Conservation (phyloP, 2,113 vertebrate genomes). For the Sapayoa aenigma region DNA sequence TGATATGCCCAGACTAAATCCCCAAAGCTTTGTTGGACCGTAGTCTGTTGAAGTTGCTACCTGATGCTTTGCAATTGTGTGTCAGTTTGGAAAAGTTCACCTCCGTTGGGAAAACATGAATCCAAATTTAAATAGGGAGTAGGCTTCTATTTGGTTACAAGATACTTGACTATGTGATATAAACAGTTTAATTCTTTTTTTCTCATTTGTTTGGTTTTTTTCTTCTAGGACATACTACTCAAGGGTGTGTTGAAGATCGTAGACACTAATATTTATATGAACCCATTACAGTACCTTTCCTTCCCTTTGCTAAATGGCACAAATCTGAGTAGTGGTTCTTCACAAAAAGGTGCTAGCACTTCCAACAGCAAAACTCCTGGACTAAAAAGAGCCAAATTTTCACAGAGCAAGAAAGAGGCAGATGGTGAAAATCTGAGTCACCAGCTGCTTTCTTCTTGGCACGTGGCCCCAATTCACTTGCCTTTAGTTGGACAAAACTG, state of each 20-base stretch:
- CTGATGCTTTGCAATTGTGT: background rate
- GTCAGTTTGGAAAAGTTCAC: background rate
- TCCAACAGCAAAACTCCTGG: conserved; percentile 64
- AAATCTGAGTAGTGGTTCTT: conserved; percentile 54
- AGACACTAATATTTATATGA: conserved; percentile 79
- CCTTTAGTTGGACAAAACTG: conserved; percentile 93
- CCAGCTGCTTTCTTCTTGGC: conserved; percentile 88
- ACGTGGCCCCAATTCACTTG: conserved; percentile 87
- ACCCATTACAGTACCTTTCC: conserved; percentile 86
- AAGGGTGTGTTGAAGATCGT: conserved; percentile 88
- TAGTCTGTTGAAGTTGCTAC: background rate
- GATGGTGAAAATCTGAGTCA: conserved; percentile 72
- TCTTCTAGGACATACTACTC: conserved; percentile 85
- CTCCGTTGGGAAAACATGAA: background rate
- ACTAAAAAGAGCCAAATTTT: conserved; percentile 74
- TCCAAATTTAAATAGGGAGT: background rate
- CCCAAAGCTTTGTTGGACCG: background rate
- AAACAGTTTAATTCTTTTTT: background rate
- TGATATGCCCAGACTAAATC: background rate
- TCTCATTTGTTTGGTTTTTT: background rate
- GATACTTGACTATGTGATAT: background rate
- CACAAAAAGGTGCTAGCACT: conserved; percentile 70
- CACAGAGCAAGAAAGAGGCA: conserved; percentile 75
- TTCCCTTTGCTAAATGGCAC: conserved; percentile 82
- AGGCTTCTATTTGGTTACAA: background rate